Base-by-base conservation (phyloP, 2,888 invertebrate species). In the Cheilosia variabilis region DNA sequence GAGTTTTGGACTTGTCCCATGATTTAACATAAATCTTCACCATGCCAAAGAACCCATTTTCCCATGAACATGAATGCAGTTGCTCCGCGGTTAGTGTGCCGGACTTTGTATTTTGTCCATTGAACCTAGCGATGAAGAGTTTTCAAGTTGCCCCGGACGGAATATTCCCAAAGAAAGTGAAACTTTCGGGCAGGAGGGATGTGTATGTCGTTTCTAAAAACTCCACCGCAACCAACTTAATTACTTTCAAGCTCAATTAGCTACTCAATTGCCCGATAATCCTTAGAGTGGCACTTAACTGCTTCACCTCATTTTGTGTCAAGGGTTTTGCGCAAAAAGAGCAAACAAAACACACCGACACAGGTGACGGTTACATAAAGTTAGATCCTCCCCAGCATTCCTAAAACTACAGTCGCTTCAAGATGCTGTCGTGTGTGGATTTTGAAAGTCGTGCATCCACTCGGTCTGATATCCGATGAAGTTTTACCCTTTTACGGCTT, bases 231-330 rank as follows among this genome's bases (percentile, higher is more conserved):
- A 82, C 77, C 68, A 68, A 68, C 77, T 87, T 82, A 82, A 87
- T 87, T 87, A 87, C 72, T 69, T 87, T 87, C 82, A 87, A 78
- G 87, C 87, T 87, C 87, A 87, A 87, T 87, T 87, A 87, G 87
- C 73, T 87, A 75, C 87, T 87, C 87, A 82, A 87, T 82, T 82
- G 77, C 73, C 87, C 82, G 77, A 82, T 82, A 87, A 82, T 77
- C 77, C 72, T 68, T 73, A 27, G 76, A 87, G 82, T 78, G 78
- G 68, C 82, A 87, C 77, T 87, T 87, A 82, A 78, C 82, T 82
- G 87, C 77, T 77, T 87, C 82, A 82, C 77, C 82, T 75, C 66
- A 62, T 68, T 75, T 75, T 78, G 57, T 57, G 72, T 73, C 77
- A 82, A 82, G 65, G 63, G 82, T 77, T 72, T 72, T 77, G 31